phyloP scores from a whole-genome alignment of 2,888 invertebrate genomes.

The Hemistola chrysoprasaria region DNA sequence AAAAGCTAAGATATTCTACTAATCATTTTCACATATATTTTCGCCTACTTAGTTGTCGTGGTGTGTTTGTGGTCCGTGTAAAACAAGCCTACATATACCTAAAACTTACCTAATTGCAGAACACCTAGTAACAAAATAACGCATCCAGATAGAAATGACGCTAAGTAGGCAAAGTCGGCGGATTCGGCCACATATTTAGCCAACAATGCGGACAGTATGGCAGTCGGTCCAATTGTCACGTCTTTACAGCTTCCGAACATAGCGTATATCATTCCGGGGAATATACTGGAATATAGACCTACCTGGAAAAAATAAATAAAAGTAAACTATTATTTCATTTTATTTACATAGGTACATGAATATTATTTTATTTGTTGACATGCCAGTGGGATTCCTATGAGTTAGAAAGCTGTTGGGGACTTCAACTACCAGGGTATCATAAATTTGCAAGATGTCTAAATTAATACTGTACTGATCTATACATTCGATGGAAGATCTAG shows the following conservation, averaged over 20 bases:
- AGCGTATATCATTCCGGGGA: constrained; percentile 94
- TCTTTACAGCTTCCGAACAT: constrained; percentile 93
- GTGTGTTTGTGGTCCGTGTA: not conserved
- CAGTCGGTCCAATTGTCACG: constrained; percentile 91
- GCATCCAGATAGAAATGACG: constrained; percentile 89
- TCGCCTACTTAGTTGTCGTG: too few species aligned
- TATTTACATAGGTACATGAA: too few species aligned
- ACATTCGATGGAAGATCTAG: too few species aligned
- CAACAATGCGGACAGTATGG: constrained; percentile 93
- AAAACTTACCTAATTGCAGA: constrained; percentile 82
- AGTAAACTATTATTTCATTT: too few species aligned
- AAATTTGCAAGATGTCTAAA: too few species aligned
- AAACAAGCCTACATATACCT: constrained; percentile 12
- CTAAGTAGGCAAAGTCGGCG: constrained; percentile 86
- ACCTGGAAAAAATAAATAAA: constrained; percentile 82
- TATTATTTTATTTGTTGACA: too few species aligned
- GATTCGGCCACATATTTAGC: constrained; percentile 85
- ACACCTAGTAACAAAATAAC: constrained; percentile 88
- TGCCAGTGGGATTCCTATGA: too few species aligned
- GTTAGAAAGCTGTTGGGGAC: too few species aligned
- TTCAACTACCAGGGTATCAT: too few species aligned
- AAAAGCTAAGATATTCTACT: too few species aligned
- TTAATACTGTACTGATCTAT: too few species aligned
- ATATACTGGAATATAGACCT: constrained; percentile 95
- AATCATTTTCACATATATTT: too few species aligned